Evolutionary conservation across 2,113 vertebrate genomes (phyloP).

Genomic region (Actenoides lindsayi): DNA sequence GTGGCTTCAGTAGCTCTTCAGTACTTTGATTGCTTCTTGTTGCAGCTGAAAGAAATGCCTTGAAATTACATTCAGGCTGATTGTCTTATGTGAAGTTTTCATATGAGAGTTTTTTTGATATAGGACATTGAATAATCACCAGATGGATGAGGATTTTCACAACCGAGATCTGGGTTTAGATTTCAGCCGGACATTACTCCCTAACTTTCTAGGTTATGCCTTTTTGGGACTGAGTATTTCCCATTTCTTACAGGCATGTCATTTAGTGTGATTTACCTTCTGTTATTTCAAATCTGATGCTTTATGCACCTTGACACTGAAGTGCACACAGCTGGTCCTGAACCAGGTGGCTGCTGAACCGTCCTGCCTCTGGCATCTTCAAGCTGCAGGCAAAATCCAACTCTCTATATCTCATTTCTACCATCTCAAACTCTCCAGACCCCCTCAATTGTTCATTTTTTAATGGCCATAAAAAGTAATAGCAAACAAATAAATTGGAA

Average conservation of each 20-base stretch:
- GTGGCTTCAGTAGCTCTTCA: not conserved
- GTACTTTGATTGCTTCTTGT: not conserved
- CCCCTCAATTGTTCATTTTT: not conserved
- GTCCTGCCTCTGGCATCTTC: not conserved
- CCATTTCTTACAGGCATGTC: not conserved
- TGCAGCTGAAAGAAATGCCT: not conserved
- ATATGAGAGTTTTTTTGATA: not conserved
- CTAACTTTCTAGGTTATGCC: not conserved
- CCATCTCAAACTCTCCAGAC: not conserved
- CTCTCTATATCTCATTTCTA: not conserved
- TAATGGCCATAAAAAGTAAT: not conserved
- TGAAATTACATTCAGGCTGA: not conserved
- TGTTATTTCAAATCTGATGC: not conserved
- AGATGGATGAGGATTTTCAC: not conserved
- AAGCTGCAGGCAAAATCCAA: not conserved
- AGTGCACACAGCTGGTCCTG: not conserved
- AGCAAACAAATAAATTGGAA: constrained; percentile 20
- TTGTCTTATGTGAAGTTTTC: not conserved
- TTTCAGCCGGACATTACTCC: not conserved
- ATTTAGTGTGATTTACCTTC: not conserved
- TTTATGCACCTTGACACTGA: not conserved
- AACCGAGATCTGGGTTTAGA: not conserved
- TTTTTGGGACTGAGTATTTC: not conserved
- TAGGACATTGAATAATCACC: not conserved
- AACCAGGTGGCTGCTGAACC: not conserved